These are phyloP conservation scores for Parazoanthus swiftii DNA, from an alignment of 92 coral and sea anemone genomes.

Conservation along the genomic window DNA sequence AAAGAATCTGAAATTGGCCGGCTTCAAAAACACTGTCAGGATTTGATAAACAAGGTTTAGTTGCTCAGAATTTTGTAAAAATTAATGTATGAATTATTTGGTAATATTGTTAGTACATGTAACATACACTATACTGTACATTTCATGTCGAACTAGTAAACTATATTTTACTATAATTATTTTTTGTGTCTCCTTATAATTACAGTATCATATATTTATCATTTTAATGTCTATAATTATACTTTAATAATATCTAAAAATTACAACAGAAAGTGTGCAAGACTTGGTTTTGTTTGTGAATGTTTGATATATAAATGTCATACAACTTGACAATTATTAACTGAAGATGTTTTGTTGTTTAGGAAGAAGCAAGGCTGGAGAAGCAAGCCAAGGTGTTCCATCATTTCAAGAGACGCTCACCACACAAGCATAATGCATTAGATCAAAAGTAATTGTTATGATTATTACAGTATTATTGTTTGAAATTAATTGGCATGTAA, in stretches of 20 bases:
- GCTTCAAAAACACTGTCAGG: constrained; percentile 78
- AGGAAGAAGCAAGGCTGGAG: constrained; percentile 75
- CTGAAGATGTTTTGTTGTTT: not conserved
- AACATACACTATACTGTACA: not conserved
- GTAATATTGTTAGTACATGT: not conserved
- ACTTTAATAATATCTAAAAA: not conserved
- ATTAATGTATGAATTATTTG: not conserved
- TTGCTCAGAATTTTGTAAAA: too few relatives aligned
- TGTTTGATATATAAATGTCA: too few relatives aligned
- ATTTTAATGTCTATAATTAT: too few relatives aligned
- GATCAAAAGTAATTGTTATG: constrained; percentile 68
- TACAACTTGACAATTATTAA: too few relatives aligned
- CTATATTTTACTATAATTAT: too few relatives aligned
- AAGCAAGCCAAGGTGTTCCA: constrained; percentile 54
- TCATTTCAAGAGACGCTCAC: constrained; percentile 59
- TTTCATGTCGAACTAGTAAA: not conserved
- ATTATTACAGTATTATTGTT: not conserved
- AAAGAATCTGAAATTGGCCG: constrained; percentile 77
- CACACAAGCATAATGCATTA: constrained; percentile 57
- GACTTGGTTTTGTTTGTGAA: not conserved
- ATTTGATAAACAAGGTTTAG: constrained; percentile 70
- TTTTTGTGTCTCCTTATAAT: too few relatives aligned
- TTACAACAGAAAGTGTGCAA: too few relatives aligned
- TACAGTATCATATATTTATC: too few relatives aligned
- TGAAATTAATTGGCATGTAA: too few relatives aligned